A percentile compares a stretch with the other conserved stretches of the same genome.
phyloP scores from a whole-genome alignment of 2,113 vertebrate species.

The Oryzias woworae region DNA sequence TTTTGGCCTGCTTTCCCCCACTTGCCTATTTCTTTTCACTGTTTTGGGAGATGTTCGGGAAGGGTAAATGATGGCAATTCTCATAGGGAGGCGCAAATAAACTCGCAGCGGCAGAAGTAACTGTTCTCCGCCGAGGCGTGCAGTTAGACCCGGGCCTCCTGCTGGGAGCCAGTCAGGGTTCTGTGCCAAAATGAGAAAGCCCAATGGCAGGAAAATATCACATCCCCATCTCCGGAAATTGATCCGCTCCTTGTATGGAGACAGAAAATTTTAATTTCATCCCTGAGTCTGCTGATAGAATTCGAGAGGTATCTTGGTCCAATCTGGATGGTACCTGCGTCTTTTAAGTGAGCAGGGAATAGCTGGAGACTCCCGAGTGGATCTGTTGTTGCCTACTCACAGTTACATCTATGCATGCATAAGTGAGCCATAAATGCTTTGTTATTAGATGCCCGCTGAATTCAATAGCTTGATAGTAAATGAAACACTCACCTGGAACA shows the following conservation, averaged over 20 bases:
- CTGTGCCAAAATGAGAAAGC: constrained; percentile 77
- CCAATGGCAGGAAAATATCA: constrained; percentile 81
- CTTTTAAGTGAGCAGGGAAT: constrained; percentile 56
- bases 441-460: constrained; percentile 76
- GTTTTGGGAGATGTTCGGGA: constrained; percentile 69
- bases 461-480: constrained; percentile 67
- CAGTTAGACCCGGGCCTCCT: constrained; percentile 72
- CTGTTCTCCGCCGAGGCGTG: constrained; percentile 78
- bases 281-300: constrained; percentile 73
- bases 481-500: constrained; percentile 61
- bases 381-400: constrained; percentile 55
- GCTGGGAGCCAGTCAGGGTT: constrained; percentile 78
- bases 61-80: constrained; percentile 83
- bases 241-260: constrained; percentile 80
- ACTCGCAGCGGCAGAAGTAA: constrained; percentile 79
- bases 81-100: constrained; percentile 82
- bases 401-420: constrained; percentile 71
- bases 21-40: constrained; percentile 75
- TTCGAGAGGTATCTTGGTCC: constrained; percentile 68
- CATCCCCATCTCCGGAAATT: constrained; percentile 81
- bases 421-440: constrained; percentile 73
- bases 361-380: constrained; percentile 53
- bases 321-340: constrained; percentile 59
- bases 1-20: constrained; percentile 60
- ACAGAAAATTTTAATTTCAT: constrained; percentile 82